phyloP scores from a whole-genome alignment of 1,140 invertebrate species.

The Drosophila pachea region DNA sequence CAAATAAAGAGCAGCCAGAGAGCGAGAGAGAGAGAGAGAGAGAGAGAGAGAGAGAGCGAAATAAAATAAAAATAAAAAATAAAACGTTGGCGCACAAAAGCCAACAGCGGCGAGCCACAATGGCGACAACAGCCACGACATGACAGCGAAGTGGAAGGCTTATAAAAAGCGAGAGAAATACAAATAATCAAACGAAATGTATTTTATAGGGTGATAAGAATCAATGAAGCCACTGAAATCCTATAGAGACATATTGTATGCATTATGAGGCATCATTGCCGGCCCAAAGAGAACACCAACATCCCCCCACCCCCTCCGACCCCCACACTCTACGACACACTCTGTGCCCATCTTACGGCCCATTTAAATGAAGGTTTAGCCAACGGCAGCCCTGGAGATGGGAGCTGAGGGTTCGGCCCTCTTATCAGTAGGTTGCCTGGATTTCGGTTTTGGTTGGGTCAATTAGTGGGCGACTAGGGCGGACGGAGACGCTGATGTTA shows the following conservation, averaged over 20 bases:
- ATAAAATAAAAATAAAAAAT: slow-evolving; percentile 34
- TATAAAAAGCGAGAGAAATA: slow-evolving; percentile 68
- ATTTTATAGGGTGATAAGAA: slow-evolving; percentile 79
- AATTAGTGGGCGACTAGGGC: slow-evolving; percentile 76
- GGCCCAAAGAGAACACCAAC: background rate
- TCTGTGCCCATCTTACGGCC: background rate
- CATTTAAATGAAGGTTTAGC: slow-evolving; percentile 65
- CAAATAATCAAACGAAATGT: slow-evolving; percentile 79
- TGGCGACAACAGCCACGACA: slow-evolving; percentile 61
- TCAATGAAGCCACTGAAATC: slow-evolving; percentile 79
- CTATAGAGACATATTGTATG: slow-evolving; percentile 79
- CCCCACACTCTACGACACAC: background rate
- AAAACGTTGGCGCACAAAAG: slow-evolving; percentile 63
- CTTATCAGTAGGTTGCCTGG: slow-evolving; percentile 43
- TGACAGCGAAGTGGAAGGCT: slow-evolving; percentile 42
- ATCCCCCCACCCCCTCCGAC: background rate
- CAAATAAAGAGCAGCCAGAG: slow-evolving; percentile 66
- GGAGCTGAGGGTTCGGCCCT: background rate
- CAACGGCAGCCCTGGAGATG: slow-evolving; percentile 31
- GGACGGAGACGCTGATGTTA: slow-evolving; percentile 72
- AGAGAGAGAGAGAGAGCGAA: slow-evolving; percentile 16
- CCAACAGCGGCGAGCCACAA: slow-evolving; percentile 58
- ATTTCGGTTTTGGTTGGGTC: slow-evolving; percentile 49
- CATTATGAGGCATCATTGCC: slow-evolving; percentile 69
- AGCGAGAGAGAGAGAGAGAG: slow-evolving; percentile 46